phyloP scores from a whole-genome alignment of 2,888 invertebrate species.

The Charanyca ferruginea region DNA sequence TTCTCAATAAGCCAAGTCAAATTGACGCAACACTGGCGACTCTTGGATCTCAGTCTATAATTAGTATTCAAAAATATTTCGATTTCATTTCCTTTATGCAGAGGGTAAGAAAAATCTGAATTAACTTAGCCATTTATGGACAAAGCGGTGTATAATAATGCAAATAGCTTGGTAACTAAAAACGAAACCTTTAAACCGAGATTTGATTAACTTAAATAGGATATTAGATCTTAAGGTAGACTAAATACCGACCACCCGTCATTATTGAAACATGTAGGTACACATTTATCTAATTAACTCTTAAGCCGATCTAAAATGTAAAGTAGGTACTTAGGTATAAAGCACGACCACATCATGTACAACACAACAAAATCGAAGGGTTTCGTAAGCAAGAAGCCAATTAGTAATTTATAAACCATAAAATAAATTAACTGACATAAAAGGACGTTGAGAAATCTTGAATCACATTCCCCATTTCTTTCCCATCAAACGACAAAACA shows the following conservation, averaged over 20 bases:
- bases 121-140: slow-evolving; percentile 46
- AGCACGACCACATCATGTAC: slow-evolving; percentile 8
- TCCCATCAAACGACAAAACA: slow-evolving; percentile 27
- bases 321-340: slow-evolving; percentile 13
- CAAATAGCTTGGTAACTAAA: slow-evolving; percentile 24
- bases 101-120: slow-evolving; percentile 61
- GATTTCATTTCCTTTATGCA: slow-evolving; percentile 69
- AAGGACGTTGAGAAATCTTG: slow-evolving; percentile 13
- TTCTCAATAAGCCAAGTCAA: background rate
- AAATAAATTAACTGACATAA: slow-evolving; percentile 50
- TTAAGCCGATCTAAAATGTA: slow-evolving; percentile 16
- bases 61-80: slow-evolving; percentile 86
- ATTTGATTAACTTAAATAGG: slow-evolving; percentile 16
- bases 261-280: background rate
- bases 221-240: slow-evolving; percentile 20
- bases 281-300: slow-evolving; percentile 16
- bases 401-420: slow-evolving; percentile 38
- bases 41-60: slow-evolving; percentile 8
- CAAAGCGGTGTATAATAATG: slow-evolving; percentile 37
- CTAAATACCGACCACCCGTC: slow-evolving; percentile 8
- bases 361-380: background rate
- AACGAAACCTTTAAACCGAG: slow-evolving; percentile 12
- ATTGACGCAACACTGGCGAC: background rate
- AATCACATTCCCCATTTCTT: slow-evolving; percentile 12
- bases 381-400: slow-evolving; percentile 20